Percentiles rank a stretch among this genome's conserved stretches.
phyloP scores from a whole-genome alignment of 2,888 invertebrate genomes.

The Phalera bucephala region DNA sequence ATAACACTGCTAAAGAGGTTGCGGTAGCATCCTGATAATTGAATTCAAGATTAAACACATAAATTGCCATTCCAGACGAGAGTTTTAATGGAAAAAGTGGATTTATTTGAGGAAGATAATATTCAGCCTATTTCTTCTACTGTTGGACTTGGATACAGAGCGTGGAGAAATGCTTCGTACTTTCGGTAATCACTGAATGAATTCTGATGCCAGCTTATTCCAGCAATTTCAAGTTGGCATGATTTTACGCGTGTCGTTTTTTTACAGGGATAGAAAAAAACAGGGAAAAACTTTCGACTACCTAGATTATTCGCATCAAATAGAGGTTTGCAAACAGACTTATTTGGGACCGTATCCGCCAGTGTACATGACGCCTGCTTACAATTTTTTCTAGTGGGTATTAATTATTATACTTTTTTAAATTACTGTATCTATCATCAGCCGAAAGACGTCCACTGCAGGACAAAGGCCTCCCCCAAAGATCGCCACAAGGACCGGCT shows the following conservation, averaged over 20 bases:
- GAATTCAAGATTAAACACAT: too few relatives aligned
- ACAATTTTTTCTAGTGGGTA: conserved; percentile 73
- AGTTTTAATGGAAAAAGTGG: conserved; percentile 17
- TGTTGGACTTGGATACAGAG: conserved; percentile 26
- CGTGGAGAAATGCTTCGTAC: conserved; percentile 36
- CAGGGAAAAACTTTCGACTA: not conserved
- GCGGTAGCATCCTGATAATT: too few relatives aligned
- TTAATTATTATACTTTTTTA: too few relatives aligned
- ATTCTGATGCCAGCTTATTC: too few relatives aligned
- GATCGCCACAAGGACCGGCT: too few relatives aligned
- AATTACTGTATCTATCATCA: too few relatives aligned
- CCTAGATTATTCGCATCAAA: conserved; percentile 15
- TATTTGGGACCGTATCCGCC: conserved; percentile 53
- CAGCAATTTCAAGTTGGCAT: too few relatives aligned
- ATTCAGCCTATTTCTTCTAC: conserved; percentile 12
- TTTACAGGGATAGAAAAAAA: not conserved
- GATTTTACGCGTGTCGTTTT: too few relatives aligned
- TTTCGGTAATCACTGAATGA: conserved; percentile 4
- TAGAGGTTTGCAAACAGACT: conserved; percentile 55
- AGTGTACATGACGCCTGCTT: conserved; percentile 57
- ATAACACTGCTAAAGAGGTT: too few relatives aligned
- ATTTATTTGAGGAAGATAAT: conserved; percentile 7
- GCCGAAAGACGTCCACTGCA: too few relatives aligned
- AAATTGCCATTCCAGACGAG: conserved; percentile 27
- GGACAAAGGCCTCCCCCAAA: too few relatives aligned